Evolutionary conservation across 2,113 vertebrate genomes (phyloP).

Genomic region (Zosterops hypoxanthus): DNA sequence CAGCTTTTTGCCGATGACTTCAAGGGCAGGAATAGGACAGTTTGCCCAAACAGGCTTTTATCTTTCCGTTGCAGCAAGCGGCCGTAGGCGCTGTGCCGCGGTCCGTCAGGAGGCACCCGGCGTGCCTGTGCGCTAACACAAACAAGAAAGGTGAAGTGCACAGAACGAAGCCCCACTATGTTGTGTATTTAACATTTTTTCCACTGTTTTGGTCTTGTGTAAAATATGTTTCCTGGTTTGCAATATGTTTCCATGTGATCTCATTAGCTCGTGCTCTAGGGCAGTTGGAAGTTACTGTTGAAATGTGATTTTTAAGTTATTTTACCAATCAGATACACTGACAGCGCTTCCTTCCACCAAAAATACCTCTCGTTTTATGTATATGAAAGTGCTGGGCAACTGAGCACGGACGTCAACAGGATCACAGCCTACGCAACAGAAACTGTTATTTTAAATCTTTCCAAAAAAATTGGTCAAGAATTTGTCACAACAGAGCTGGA

Average conservation of each 20-base stretch:
- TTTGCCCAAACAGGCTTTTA: constrained; percentile 8
- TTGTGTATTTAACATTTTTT: constrained; percentile 59
- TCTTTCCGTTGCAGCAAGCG: background rate
- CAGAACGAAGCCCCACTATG: background rate
- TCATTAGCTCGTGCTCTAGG: constrained; percentile 48
- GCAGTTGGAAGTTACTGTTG: constrained; percentile 43
- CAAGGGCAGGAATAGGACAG: background rate
- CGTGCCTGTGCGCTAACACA: background rate
- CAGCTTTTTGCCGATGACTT: background rate
- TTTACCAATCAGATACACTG: constrained; percentile 20
- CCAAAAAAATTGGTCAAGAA: background rate
- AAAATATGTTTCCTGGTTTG: constrained; percentile 76
- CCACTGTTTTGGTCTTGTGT: constrained; percentile 65
- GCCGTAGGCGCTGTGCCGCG: background rate
- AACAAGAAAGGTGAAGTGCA: background rate
- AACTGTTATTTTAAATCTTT: constrained; percentile 26
- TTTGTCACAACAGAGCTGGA: background rate
- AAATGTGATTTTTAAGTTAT: constrained; percentile 38
- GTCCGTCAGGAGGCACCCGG: background rate
- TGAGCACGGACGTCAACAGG: constrained; percentile 44
- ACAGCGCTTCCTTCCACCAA: constrained; percentile 63
- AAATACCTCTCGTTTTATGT: constrained; percentile 34
- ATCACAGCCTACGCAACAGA: constrained; percentile 39
- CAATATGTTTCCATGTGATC: constrained; percentile 69
- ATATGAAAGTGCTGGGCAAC: constrained; percentile 29